Base-by-base conservation (phyloP, 2,888 invertebrate genomes). In the Agriopis leucophaearia region DNA sequence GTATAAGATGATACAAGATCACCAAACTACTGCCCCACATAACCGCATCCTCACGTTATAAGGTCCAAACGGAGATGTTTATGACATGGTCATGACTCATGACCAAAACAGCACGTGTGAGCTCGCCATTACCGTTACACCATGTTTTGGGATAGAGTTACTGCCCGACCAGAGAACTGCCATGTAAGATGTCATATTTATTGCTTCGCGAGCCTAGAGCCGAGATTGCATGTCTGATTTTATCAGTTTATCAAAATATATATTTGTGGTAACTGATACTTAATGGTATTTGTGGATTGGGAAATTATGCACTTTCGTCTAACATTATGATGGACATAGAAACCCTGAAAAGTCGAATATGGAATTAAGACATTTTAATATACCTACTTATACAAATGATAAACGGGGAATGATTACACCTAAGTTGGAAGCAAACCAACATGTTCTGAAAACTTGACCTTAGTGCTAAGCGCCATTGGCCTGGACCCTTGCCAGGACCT, bases 51-150 rank as follows among this genome's bases (percentile, higher is more conserved):
- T 57, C 67, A 63, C 64, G 60, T 69, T 51, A 51, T 60, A 69
- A 69, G 68, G 68, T 71, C 65, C 70, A 66, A 71, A 64, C 64
- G 52, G 69, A 72, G 70, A 72, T 51, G 65, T 71, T 71, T 81
- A 79, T 84, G 82, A 83, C 80, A 81, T 80, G 83, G 83, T 82
- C 81, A 79, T 78, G 77, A 70, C 79, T 82, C 81, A 79, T 78
- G 77, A 70, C 79, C 81, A 81, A 82, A 77, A 71, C 61, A 69
- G 76, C 76, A 84, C 91, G 91, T 87, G 89, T 87, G 88, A 86
- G 89, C 88, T 85, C 75, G 87, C 70, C 44, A 70, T 75, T 89
- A 86, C 91, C 90, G 91, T 91, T 84, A 83, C 61, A 64, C 73
- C 67, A 75, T 74, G 74, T 77, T 68, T 72, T 64, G 71, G 74